These are phyloP conservation scores for Coilia nasus DNA, from an alignment of 2,797 vertebrate genomes.

Conservation along the genomic window DNA sequence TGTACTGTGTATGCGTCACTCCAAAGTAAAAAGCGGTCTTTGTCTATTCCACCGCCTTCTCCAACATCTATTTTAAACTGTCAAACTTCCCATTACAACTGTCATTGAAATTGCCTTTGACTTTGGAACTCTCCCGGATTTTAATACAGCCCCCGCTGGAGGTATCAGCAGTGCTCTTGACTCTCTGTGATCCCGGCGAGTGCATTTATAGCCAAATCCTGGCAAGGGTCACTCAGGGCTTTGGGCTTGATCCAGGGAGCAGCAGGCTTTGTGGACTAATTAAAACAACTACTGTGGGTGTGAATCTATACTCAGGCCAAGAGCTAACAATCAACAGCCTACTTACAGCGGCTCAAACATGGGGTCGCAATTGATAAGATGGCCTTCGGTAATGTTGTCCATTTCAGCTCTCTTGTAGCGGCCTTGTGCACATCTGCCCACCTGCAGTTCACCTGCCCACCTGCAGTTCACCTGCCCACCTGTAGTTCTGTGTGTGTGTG, in stretches of 20 bases:
- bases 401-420: background rate
- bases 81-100: background rate
- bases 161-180: slow-evolving; percentile 27
- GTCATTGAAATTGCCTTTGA: slow-evolving; percentile 28
- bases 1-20: background rate
- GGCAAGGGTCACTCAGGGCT: slow-evolving; percentile 54
- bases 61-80: background rate
- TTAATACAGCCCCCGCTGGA: background rate
- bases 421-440: background rate
- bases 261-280: slow-evolving; percentile 53
- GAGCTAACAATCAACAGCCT: slow-evolving; percentile 37
- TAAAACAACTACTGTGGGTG: slow-evolving; percentile 41
- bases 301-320: slow-evolving; percentile 55
- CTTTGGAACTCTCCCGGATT: slow-evolving; percentile 19
- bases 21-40: background rate
- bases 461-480: background rate
- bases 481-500: too few species aligned
- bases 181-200: slow-evolving; percentile 45
- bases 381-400: background rate
- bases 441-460: background rate
- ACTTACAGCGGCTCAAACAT: slow-evolving; percentile 31
- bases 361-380: background rate
- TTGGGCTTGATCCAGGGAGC: slow-evolving; percentile 47
- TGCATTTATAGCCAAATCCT: slow-evolving; percentile 54
- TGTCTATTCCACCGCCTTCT: background rate